Percentiles rank a stretch among this genome's conserved stretches.
These are phyloP conservation scores for Stratiomys singularior DNA, from an alignment of 2,888 invertebrate species.

Conservation along the genomic window DNA sequence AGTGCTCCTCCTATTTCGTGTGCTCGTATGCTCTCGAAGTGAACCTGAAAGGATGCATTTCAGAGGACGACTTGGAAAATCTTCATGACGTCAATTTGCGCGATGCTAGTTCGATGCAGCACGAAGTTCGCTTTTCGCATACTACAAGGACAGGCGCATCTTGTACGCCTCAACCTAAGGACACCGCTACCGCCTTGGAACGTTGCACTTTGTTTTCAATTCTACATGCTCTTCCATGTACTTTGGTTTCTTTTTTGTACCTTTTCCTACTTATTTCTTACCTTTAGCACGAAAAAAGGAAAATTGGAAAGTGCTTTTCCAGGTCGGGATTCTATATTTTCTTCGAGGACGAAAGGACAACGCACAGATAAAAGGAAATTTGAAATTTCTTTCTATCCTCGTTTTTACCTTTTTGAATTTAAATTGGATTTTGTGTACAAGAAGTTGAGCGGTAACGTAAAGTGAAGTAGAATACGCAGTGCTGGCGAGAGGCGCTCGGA, in stretches of 20 bases:
- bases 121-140: background rate
- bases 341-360: conserved; percentile 17
- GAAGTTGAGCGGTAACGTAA: background rate
- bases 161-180: too few relatives aligned
- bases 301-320: conserved; percentile 42
- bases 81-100: background rate
- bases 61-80: background rate
- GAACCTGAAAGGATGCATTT: conserved; percentile 50
- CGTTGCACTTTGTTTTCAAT: conserved; percentile 36
- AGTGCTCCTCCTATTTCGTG: conserved; percentile 54
- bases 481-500: background rate
- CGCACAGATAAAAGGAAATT: conserved; percentile 38
- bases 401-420: conserved; percentile 19
- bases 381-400: conserved; percentile 34
- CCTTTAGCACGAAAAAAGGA: conserved; percentile 10
- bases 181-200: background rate
- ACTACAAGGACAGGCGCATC: conserved; percentile 25
- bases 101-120: background rate
- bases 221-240: conserved; percentile 13
- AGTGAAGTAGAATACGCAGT: background rate
- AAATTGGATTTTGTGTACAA: conserved; percentile 8
- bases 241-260: background rate
- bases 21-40: conserved; percentile 45
- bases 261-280: background rate
- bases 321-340: background rate